These are phyloP conservation scores for Cosmia pyralina DNA, from an alignment of 2,888 invertebrate species.

Conservation along the genomic window DNA sequence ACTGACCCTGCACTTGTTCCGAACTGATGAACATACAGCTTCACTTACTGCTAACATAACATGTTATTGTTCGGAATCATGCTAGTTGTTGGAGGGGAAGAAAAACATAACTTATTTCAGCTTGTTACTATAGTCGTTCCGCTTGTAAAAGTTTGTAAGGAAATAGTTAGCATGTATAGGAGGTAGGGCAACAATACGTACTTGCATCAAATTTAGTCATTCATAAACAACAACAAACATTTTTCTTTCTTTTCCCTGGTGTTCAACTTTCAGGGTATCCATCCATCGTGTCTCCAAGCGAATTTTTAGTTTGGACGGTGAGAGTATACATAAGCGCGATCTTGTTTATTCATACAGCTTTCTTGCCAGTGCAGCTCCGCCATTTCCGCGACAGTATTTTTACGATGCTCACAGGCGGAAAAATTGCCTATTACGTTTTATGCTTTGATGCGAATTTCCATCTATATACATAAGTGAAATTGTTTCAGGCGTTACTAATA, in stretches of 20 bases:
- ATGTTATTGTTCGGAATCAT: slow-evolving; percentile 51
- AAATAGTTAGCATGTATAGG: slow-evolving; percentile 9
- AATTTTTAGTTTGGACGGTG: not conserved
- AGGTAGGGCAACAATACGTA: not conserved
- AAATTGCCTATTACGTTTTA: slow-evolving; percentile 20
- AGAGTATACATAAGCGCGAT: not conserved
- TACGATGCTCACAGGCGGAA: slow-evolving; percentile 8
- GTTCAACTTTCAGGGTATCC: not conserved
- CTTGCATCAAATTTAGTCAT: not conserved
- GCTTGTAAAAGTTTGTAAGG: slow-evolving; percentile 15
- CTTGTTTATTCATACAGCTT: not conserved
- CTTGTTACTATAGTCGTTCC: slow-evolving; percentile 20
- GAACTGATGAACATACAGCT: slow-evolving; percentile 76
- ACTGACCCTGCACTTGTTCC: slow-evolving; percentile 84
- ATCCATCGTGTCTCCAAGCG: not conserved
- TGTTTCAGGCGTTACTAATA: slow-evolving; percentile 31
- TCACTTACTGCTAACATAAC: slow-evolving; percentile 68
- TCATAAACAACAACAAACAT: too few species aligned
- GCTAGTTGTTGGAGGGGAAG: slow-evolving; percentile 21
- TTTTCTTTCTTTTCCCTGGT: too few species aligned
- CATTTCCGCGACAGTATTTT: slow-evolving; percentile 17
- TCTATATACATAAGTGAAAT: slow-evolving; percentile 34
- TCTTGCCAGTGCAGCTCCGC: slow-evolving; percentile 10
- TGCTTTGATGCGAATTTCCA: slow-evolving; percentile 36
- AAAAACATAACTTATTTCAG: slow-evolving; percentile 15